Conservation (phyloP, 2,797 vertebrate species). For the Hipposideros larvatus region DNA sequence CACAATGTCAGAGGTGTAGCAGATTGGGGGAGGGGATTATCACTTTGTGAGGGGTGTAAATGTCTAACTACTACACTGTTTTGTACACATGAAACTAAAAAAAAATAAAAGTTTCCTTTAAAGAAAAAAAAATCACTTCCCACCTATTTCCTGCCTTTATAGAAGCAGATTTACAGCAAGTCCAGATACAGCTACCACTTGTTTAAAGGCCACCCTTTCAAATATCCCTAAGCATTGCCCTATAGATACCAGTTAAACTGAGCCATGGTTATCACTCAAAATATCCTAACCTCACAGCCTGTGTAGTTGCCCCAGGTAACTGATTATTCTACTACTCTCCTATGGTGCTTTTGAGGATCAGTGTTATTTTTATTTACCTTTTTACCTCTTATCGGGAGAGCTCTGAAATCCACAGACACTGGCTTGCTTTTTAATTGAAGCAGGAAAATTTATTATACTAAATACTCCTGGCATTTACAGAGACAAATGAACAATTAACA, state of each 20-base stretch:
- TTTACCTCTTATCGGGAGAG: neutral
- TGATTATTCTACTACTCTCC: neutral
- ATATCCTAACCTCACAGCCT: neutral
- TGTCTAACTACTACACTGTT: too few species aligned
- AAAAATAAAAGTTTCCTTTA: too few species aligned
- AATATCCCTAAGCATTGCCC: neutral
- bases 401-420: neutral
- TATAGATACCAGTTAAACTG: neutral
- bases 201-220: neutral
- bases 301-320: neutral
- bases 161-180: neutral
- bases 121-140: too few species aligned
- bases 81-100: too few species aligned
- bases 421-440: neutral
- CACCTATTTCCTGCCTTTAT: neutral
- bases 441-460: neutral
- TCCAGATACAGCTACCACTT: neutral
- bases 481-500: neutral
- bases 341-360: neutral
- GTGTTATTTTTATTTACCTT: neutral
- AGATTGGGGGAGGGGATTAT: too few species aligned
- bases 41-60: too few species aligned
- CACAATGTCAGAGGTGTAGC: too few species aligned
- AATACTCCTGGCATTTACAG: neutral
- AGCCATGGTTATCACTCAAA: neutral